Evolutionary conservation across 2,888 invertebrate species (phyloP).

Genomic region (Tetranychus truncatus): DNA sequence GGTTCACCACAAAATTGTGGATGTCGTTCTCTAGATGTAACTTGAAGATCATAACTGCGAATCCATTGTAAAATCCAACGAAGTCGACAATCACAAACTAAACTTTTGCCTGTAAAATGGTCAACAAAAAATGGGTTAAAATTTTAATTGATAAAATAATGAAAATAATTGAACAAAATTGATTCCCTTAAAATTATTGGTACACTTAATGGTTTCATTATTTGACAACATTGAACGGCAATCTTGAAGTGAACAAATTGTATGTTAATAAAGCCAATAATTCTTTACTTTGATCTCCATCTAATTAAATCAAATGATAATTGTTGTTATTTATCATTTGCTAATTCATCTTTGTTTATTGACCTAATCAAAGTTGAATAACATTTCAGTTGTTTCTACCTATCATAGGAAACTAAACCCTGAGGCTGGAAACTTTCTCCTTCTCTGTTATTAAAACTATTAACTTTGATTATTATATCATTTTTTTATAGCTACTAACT

Average conservation of each 20-base stretch:
- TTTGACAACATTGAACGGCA: no score
- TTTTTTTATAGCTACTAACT: background rate
- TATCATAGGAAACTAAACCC: background rate
- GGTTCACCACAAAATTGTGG: constrained; percentile 82
- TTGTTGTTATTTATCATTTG: background rate
- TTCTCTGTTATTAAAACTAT: background rate
- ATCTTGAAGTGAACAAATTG: no score
- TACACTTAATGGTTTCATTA: no score
- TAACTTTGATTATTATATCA: background rate
- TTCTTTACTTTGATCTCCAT: no score
- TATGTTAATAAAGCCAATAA: no score
- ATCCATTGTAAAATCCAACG: constrained; percentile 83
- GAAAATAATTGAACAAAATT: no score
- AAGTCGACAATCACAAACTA: constrained; percentile 69
- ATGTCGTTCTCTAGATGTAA: constrained; percentile 72
- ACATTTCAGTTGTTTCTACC: background rate
- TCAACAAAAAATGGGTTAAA: background rate
- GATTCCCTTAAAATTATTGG: no score
- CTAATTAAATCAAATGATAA: background rate
- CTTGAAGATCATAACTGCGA: constrained; percentile 63
- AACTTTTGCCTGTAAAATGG: constrained; percentile 39
- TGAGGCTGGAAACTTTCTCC: background rate
- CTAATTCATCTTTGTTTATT: background rate
- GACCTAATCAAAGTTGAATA: constrained; percentile 1
- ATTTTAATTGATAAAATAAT: no score